A percentile compares a stretch with the other conserved stretches of the same genome.
Conservation (phyloP, 2,113 vertebrate species). For the Turnix velox region DNA sequence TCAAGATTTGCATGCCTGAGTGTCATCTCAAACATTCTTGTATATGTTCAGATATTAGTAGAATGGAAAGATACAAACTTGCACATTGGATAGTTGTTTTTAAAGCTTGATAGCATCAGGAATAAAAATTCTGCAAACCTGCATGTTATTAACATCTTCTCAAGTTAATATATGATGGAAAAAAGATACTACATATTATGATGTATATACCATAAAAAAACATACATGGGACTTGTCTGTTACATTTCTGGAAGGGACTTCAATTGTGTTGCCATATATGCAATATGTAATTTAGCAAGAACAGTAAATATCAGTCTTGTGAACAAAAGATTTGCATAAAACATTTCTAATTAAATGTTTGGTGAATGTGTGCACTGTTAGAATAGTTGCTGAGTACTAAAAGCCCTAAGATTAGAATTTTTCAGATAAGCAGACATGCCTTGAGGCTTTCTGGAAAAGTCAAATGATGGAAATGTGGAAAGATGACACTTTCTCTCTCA, state of each 20-base stretch:
- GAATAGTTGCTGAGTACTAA: background rate
- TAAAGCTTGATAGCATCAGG: background rate
- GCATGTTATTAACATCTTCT: background rate
- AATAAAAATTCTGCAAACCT: background rate
- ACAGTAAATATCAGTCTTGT: background rate
- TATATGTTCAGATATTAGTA: background rate
- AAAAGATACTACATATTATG: background rate
- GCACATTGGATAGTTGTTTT: background rate
- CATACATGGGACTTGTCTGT: background rate
- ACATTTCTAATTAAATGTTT: background rate
- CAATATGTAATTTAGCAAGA: background rate
- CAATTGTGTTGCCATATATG: background rate
- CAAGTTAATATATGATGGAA: background rate
- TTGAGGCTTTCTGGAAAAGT: background rate
- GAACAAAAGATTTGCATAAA: background rate
- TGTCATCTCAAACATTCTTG: background rate
- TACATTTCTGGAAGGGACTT: background rate
- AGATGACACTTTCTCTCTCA: background rate
- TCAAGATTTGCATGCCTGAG: background rate
- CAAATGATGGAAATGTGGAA: background rate
- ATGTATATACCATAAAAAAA: background rate
- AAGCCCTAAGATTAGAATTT: conserved; percentile 13
- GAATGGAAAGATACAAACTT: background rate
- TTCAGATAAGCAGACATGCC: background rate
- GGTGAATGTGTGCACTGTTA: background rate